Conservation (phyloP, 2,113 vertebrate genomes). For the Lepus timidus region DNA sequence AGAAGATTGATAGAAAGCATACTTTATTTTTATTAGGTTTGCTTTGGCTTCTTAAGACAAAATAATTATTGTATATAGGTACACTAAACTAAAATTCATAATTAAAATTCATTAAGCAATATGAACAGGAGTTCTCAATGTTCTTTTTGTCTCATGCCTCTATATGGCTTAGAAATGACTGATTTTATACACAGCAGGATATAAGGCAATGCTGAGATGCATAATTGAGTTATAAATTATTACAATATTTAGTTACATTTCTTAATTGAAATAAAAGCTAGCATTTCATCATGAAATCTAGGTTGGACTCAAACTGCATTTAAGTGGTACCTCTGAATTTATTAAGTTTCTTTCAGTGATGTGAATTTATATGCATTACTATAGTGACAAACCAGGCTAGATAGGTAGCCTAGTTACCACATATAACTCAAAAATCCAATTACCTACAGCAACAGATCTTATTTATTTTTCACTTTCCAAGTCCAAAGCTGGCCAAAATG, state of each 20-base stretch:
- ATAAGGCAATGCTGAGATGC: background rate
- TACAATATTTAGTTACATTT: background rate
- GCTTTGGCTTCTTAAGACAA: background rate
- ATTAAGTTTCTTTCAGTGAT: background rate
- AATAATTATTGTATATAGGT: background rate
- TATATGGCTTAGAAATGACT: background rate
- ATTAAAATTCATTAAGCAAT: background rate
- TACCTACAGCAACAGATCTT: background rate
- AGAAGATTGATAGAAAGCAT: background rate
- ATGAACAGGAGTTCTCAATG: background rate
- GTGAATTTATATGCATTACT: background rate
- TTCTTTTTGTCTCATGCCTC: background rate
- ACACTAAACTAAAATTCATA: background rate
- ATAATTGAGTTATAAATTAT: background rate
- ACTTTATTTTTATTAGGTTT: background rate
- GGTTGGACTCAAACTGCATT: background rate
- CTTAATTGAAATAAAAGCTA: constrained; percentile 9
- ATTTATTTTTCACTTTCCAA: background rate
- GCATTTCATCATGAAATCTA: constrained; percentile 9
- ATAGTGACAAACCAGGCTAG: background rate
- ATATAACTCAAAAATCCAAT: background rate
- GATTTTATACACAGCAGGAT: background rate
- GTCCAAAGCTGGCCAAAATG: background rate
- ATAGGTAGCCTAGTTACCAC: background rate
- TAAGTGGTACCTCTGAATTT: background rate